phyloP scores from a whole-genome alignment of 2,113 vertebrate species.

The Malurus elegans region DNA sequence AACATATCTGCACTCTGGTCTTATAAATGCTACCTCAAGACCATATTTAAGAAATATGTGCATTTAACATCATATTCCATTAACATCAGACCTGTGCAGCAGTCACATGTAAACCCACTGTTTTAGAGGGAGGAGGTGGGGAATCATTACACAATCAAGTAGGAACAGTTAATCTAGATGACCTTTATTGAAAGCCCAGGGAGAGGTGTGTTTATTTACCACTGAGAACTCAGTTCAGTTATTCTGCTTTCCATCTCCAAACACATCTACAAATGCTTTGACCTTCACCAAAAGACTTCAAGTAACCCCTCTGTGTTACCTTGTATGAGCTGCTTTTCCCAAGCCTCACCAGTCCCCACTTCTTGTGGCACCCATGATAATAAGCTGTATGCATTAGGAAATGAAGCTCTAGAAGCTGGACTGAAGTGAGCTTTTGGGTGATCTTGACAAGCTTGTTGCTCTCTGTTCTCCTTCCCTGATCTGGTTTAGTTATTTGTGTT shows the following conservation, averaged over 20 bases:
- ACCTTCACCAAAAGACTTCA: background rate
- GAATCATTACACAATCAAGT: background rate
- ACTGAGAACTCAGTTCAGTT: background rate
- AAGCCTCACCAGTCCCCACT: background rate
- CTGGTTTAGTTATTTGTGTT: background rate
- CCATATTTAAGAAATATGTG: background rate
- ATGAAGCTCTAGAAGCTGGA: background rate
- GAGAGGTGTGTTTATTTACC: background rate
- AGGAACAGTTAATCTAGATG: background rate
- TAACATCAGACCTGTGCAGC: background rate
- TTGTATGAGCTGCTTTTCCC: background rate
- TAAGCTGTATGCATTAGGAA: background rate
- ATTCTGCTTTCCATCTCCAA: background rate
- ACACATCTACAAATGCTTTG: background rate
- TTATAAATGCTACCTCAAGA: background rate
- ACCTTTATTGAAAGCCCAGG: background rate
- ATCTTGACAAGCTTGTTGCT: background rate
- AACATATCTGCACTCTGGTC: background rate
- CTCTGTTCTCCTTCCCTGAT: background rate
- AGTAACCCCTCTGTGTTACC: background rate
- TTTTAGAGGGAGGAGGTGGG: background rate
- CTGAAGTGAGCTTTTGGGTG: background rate
- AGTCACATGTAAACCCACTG: background rate
- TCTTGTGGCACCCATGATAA: background rate
- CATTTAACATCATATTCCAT: background rate